phyloP scores from a whole-genome alignment of 2,797 vertebrate species.

The Strix occidentalis region DNA sequence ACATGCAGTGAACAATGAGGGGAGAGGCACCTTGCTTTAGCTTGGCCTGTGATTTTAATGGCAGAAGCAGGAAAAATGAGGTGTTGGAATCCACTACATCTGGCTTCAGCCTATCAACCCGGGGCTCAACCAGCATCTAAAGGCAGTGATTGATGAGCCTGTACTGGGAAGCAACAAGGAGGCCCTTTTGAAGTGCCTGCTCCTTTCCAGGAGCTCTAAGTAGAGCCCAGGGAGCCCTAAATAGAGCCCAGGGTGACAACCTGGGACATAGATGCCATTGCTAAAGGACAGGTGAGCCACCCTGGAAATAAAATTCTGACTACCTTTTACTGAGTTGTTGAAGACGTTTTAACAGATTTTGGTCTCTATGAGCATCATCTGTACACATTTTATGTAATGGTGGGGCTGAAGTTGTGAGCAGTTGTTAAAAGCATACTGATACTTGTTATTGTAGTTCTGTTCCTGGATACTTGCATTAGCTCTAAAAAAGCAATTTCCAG shows the following conservation, averaged over 20 bases:
- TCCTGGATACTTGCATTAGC: neutral
- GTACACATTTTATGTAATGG: neutral
- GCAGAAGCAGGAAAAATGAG: neutral
- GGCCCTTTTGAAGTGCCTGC: neutral
- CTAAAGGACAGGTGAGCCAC: neutral
- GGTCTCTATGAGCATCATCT: neutral
- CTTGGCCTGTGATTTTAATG: neutral
- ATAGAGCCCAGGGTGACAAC: neutral
- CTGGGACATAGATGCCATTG: neutral
- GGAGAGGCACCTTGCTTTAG: neutral
- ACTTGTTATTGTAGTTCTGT: neutral
- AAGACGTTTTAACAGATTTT: neutral
- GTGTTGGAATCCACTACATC: neutral
- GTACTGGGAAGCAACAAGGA: neutral
- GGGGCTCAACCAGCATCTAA: neutral
- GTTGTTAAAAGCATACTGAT: neutral
- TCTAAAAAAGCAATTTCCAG: neutral
- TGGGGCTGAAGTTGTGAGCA: neutral
- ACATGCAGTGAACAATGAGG: neutral
- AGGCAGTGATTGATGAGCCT: neutral
- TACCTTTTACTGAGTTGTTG: neutral
- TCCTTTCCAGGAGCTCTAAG: neutral
- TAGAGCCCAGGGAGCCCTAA: neutral
- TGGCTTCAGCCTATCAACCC: neutral
- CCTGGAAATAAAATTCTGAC: neutral